Percentiles rank a stretch among this genome's conserved stretches.
phyloP scores from a whole-genome alignment of 2,113 vertebrate species.

The Mastomys natalensis region DNA sequence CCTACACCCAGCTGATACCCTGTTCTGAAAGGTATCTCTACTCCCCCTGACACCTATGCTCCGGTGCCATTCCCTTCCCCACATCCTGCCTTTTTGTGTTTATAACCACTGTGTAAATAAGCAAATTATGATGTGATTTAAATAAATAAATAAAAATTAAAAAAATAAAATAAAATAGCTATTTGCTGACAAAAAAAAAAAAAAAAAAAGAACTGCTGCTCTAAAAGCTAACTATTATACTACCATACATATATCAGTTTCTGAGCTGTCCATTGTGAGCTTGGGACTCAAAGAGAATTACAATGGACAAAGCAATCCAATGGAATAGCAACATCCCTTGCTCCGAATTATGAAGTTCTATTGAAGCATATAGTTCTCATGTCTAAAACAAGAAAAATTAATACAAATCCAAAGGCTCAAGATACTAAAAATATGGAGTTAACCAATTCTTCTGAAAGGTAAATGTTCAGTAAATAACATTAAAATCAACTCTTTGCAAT shows the following conservation, averaged over 20 bases:
- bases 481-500: not conserved
- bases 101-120: no score
- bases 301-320: not conserved
- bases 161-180: no score
- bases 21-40: no score
- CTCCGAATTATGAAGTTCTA: not conserved
- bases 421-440: not conserved
- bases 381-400: not conserved
- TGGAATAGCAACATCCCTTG: not conserved
- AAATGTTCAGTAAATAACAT: slow-evolving; percentile 5
- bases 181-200: no score
- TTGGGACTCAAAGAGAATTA: not conserved
- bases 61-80: no score
- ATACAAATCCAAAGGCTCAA: not conserved
- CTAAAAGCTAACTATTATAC: not conserved
- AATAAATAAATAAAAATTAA: no score
- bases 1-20: no score
- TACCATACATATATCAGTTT: not conserved
- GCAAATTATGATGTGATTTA: no score
- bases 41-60: no score
- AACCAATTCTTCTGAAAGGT: slow-evolving; percentile 11
- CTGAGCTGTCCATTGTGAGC: not conserved
- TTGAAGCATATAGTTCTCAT: not conserved
- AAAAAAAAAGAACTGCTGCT: not conserved
- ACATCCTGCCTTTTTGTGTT: no score